Evolutionary conservation across 2,113 vertebrate genomes (phyloP).

Genomic region (Petroica traversi): DNA sequence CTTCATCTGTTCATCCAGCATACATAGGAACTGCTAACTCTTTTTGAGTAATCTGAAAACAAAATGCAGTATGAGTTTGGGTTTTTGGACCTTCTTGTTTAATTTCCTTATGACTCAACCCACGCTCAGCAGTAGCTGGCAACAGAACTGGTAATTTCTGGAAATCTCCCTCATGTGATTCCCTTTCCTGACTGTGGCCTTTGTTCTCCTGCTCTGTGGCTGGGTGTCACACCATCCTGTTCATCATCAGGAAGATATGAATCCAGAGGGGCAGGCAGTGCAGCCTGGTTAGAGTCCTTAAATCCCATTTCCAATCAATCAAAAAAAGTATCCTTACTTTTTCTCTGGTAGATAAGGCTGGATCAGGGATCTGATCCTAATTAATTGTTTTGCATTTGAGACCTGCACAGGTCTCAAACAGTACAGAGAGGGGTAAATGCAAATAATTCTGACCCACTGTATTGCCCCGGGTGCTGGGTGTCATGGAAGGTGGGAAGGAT

Average conservation of each 20-base stretch:
- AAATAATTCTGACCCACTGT: neutral
- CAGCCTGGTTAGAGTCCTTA: neutral
- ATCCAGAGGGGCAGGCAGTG: neutral
- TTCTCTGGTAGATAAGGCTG: neutral
- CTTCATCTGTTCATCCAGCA: neutral
- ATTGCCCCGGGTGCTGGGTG: neutral
- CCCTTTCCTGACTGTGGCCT: neutral
- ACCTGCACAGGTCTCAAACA: neutral
- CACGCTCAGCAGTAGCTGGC: neutral
- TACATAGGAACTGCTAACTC: neutral
- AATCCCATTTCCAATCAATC: neutral
- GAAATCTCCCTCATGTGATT: neutral
- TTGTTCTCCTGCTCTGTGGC: neutral
- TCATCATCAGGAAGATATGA: neutral
- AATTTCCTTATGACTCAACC: neutral
- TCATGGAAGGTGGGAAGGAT: accelerated
- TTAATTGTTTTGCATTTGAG: neutral
- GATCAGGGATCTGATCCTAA: neutral
- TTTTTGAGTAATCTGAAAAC: neutral
- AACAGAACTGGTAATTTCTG: neutral
- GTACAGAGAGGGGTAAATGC: neutral
- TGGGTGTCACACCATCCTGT: neutral
- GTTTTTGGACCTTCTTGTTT: neutral
- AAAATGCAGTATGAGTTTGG: neutral
- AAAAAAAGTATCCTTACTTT: neutral